Conservation (phyloP, 2,888 invertebrate species). For the Macaria notata region DNA sequence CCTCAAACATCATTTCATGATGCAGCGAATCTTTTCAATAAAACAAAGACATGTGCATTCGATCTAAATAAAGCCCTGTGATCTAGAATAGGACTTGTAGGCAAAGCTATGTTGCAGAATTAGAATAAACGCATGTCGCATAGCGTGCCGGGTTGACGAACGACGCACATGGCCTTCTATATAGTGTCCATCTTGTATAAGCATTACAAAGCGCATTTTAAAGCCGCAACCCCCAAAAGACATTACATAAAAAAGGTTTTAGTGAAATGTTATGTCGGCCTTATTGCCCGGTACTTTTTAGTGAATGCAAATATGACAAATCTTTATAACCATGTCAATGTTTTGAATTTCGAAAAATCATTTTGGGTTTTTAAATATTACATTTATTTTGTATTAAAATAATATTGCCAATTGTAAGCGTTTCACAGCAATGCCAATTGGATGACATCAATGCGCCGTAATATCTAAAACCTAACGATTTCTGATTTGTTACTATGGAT, state of each 20-base stretch:
- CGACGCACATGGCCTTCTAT: constrained; percentile 58
- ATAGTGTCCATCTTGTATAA: constrained; percentile 66
- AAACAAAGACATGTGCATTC: constrained; percentile 50
- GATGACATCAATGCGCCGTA: too few relatives aligned
- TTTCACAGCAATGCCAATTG: too few relatives aligned
- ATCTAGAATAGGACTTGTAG: constrained; percentile 51
- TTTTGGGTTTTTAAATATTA: not conserved
- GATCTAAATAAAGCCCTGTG: constrained; percentile 62
- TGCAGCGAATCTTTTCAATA: constrained; percentile 38
- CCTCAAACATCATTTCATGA: not conserved
- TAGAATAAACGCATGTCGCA: constrained; percentile 63
- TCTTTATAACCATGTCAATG: constrained; percentile 9
- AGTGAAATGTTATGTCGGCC: not conserved
- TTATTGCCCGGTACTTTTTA: not conserved
- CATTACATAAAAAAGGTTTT: not conserved
- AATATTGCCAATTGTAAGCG: too few relatives aligned
- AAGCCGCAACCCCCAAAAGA: not conserved
- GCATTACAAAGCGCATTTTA: constrained; percentile 13
- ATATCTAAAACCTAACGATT: too few relatives aligned
- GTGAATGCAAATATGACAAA: constrained; percentile 3
- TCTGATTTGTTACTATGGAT: too few relatives aligned
- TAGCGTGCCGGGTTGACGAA: constrained; percentile 43
- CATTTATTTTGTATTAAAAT: too few relatives aligned
- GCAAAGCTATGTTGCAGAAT: constrained; percentile 56
- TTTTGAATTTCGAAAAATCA: constrained; percentile 25